These are phyloP conservation scores for Pseudanteris insignis DNA, from an alignment of 2,888 invertebrate species.

Conservation along the genomic window DNA sequence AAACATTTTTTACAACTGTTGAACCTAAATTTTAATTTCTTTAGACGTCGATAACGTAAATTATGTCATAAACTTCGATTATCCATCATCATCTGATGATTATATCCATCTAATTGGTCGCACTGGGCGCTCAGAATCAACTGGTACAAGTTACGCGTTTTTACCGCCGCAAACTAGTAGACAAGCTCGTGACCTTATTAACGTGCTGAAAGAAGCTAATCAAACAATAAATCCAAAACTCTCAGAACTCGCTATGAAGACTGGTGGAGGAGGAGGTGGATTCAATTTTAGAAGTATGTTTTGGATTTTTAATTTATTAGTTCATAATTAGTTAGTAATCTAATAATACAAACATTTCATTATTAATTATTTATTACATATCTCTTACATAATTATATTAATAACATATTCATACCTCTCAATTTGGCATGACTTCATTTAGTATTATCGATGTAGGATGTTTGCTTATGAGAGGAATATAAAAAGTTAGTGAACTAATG, in stretches of 20 bases:
- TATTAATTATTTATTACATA: too few relatives aligned
- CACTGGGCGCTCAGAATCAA: constrained; percentile 86
- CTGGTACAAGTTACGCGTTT: constrained; percentile 94
- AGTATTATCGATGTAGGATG: constrained; percentile 73
- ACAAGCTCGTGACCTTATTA: constrained; percentile 88
- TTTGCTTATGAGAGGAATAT: constrained; percentile 80
- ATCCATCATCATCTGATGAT: constrained; percentile 94
- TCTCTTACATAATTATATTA: background rate
- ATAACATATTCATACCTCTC: constrained; percentile 68
- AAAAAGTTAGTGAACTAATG: constrained; percentile 71
- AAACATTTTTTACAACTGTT: background rate
- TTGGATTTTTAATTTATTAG: constrained; percentile 4
- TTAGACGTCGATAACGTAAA: constrained; percentile 96
- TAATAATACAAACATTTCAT: too few relatives aligned
- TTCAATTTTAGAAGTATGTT: too few relatives aligned
- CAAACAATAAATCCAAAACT: constrained; percentile 85
- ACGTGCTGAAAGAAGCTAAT: constrained; percentile 89
- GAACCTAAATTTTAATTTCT: constrained; percentile 39
- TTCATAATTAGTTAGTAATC: too few relatives aligned
- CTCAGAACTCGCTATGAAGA: constrained; percentile 78
- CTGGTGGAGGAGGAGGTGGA: constrained; percentile 70
- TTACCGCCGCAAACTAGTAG: constrained; percentile 89
- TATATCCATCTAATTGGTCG: constrained; percentile 96
- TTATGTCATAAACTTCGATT: constrained; percentile 96
- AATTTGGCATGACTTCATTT: constrained; percentile 80